Evolutionary conservation across 2,888 invertebrate genomes (phyloP).

Genomic region (Deroplatys truncata): DNA sequence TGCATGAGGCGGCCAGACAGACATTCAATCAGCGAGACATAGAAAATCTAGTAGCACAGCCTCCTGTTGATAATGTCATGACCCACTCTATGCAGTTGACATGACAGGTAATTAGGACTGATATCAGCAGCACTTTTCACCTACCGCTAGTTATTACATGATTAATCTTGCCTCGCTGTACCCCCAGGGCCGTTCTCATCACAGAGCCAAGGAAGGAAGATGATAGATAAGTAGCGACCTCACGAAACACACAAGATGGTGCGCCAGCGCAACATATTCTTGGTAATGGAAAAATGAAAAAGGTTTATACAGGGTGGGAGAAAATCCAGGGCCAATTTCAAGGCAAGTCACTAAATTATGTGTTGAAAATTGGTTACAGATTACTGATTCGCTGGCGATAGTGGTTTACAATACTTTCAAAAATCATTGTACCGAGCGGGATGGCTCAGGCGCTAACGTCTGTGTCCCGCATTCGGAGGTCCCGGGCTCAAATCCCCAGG

Average conservation of each 20-base stretch:
- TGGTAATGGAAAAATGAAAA: too few species aligned
- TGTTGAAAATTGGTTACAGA: too few species aligned
- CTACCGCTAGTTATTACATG: slow-evolving; percentile 3
- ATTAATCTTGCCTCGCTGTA: background rate
- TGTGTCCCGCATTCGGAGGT: too few species aligned
- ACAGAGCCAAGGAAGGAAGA: background rate
- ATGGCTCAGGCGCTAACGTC: too few species aligned
- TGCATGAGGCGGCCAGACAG: background rate
- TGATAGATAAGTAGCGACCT: background rate
- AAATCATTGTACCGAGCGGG: too few species aligned
- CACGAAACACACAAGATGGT: background rate
- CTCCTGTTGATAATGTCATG: slow-evolving; percentile 4
- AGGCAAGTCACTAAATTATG: too few species aligned
- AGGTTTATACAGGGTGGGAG: too few species aligned
- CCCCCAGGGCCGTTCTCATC: background rate
- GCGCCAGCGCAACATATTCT: too few species aligned
- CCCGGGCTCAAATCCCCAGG: too few species aligned
- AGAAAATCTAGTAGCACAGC: background rate
- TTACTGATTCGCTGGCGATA: too few species aligned
- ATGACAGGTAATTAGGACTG: slow-evolving; percentile 9
- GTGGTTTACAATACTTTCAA: too few species aligned
- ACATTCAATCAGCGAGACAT: background rate
- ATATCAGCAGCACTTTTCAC: slow-evolving; percentile 1
- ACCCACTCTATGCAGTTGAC: slow-evolving; percentile 1
- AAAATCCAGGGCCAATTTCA: too few species aligned